Evolutionary conservation across 2,113 vertebrate species (phyloP).

Genomic region (Bos indicus): DNA sequence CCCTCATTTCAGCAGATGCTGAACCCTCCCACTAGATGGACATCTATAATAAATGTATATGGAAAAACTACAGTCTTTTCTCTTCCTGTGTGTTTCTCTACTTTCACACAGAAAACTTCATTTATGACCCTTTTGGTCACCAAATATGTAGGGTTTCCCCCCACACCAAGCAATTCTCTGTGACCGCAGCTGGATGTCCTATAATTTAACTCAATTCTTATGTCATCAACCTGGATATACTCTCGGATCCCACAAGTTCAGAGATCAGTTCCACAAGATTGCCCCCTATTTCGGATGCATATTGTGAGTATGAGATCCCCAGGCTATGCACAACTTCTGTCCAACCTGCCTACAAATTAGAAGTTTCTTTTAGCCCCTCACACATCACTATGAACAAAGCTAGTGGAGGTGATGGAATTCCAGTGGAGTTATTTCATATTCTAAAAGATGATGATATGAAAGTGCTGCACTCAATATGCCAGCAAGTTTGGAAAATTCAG

Average conservation of each 20-base stretch:
- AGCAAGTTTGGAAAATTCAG: not conserved
- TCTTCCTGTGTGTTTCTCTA: not conserved
- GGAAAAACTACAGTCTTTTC: not conserved
- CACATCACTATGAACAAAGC: not conserved
- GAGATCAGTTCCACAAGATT: not conserved
- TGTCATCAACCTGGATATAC: not conserved
- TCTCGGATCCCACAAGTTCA: not conserved
- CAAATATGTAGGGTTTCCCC: not conserved
- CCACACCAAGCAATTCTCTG: too few relatives aligned
- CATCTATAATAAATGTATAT: not conserved
- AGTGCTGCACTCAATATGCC: not conserved
- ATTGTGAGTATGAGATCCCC: not conserved
- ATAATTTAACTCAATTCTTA: not conserved
- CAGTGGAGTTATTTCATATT: not conserved
- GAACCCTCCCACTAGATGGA: not conserved
- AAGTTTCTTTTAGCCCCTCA: not conserved
- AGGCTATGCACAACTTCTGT: not conserved
- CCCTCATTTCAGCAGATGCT: not conserved
- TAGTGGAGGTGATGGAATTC: not conserved
- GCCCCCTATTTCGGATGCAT: not conserved
- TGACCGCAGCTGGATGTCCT: not conserved
- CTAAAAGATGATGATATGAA: not conserved
- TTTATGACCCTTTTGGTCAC: not conserved
- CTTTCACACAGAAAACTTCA: not conserved
- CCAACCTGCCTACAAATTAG: not conserved